Evolutionary conservation across 2,797 vertebrate genomes (phyloP), one percentile per base, ranked within the genome.

Genomic region (Rachycentron canadum): DNA sequence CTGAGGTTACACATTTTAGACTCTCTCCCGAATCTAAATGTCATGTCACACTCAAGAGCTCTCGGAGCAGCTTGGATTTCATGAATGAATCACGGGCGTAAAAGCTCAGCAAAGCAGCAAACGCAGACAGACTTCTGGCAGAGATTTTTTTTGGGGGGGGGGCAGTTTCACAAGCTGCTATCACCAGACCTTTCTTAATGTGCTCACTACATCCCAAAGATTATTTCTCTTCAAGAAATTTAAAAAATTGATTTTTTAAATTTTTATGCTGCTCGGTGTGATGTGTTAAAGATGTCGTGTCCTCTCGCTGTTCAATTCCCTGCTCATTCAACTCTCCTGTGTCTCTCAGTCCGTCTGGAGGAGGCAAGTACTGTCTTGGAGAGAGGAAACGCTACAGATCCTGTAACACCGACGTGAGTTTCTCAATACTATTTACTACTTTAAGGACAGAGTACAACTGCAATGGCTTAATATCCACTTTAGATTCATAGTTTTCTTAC

Each of bases 351-450:
- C 98, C 98, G 67, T 97, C 97, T 72, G 97, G 98, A 92, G 98
- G 97, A 95, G 98, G 98, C 78, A 99, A 97, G 92, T 99, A 99
- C 34, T 99, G 98, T 90, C 97, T 99, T 57, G 98, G 98, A 55
- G 97, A 99, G 94, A 97, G 98, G 89, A 99, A 98, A 78, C 95
- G 97, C 28, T 99, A 99, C 91, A 96, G 97, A 75, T 99, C 98
- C 32, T 99, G 98, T 88, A 98, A 98, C 94, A 99, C 96, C 1
- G 97, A 98, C 76, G 98, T 99, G 95, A 98, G 98, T 99, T 90
- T 69, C 60, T 55, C 13, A 26, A 68, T 38, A 59, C 36, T n/a
- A 32, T 72, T 59, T 67, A 50, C 58, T 71, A 25, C 68, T 49
- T 66, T 23, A 25, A 67, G 47, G 25, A 58, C 26, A 32, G 45